These are phyloP conservation scores for Lytechinus variegatus DNA, from an alignment of 35 echinoderm and acorn worm genomes.

Conservation along the genomic window DNA sequence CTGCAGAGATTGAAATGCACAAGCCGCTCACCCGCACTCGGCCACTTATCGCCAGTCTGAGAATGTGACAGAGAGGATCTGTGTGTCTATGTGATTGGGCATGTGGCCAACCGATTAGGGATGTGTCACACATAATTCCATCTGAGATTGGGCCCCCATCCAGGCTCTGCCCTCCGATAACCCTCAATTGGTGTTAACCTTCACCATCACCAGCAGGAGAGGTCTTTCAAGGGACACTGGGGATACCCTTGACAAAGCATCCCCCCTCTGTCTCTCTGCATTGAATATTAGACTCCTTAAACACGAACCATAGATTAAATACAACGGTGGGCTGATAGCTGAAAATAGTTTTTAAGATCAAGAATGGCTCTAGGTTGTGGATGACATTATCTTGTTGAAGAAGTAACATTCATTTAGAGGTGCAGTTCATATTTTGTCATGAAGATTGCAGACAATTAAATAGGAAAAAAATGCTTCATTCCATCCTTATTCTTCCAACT, in stretches of 20 bases:
- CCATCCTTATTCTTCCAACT: too few species aligned
- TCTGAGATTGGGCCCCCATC: background rate
- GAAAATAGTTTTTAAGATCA: background rate
- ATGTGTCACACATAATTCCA: slow-evolving; percentile 12
- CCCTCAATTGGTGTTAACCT: background rate
- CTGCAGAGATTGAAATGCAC: background rate
- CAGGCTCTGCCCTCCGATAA: background rate
- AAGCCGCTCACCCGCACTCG: background rate
- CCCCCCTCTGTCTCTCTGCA: too few species aligned
- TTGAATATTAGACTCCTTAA: background rate
- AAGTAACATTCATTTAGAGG: background rate
- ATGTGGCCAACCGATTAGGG: slow-evolving; percentile 8
- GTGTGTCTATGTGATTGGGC: slow-evolving; percentile 9
- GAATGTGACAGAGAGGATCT: slow-evolving; percentile 11
- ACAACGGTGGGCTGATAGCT: background rate
- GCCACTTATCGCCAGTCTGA: background rate
- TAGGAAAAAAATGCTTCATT: too few species aligned
- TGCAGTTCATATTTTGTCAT: background rate
- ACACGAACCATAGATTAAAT: background rate
- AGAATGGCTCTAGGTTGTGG: background rate
- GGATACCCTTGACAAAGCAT: background rate
- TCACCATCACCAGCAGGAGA: background rate
- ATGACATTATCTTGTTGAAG: background rate
- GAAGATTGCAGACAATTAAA: too few species aligned
- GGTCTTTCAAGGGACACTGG: background rate